phyloP scores from a whole-genome alignment of 2,797 vertebrate genomes.

The Eidolon dupreanum region DNA sequence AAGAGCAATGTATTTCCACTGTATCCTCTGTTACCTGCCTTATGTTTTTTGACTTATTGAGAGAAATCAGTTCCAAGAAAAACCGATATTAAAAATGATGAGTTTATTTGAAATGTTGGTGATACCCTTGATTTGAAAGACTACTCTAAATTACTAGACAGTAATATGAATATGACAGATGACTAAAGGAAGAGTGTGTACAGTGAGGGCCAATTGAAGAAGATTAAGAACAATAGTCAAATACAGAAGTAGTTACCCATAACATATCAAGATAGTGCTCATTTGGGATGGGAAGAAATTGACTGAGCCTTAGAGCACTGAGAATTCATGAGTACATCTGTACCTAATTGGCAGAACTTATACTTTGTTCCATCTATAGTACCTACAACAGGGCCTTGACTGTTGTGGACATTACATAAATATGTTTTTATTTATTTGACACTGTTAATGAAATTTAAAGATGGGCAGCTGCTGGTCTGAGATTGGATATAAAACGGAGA shows the following conservation, averaged over 20 bases:
- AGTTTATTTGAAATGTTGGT: neutral
- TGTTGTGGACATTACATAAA: neutral
- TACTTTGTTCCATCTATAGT: neutral
- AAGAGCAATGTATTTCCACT: conserved; percentile 56
- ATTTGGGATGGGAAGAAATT: neutral
- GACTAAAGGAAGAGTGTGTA: too few relatives aligned
- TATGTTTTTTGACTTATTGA: conserved; percentile 41
- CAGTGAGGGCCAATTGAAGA: neutral
- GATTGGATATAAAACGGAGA: neutral
- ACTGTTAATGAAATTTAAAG: neutral
- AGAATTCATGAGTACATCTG: neutral
- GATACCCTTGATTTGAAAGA: conserved; percentile 47
- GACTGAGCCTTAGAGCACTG: neutral
- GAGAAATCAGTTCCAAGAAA: conserved; percentile 64
- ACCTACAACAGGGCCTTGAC: neutral
- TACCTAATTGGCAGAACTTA: neutral
- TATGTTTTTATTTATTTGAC: neutral
- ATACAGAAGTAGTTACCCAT: neutral
- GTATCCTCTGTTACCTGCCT: neutral
- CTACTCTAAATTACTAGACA: neutral
- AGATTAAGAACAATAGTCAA: neutral
- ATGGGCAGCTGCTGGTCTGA: neutral
- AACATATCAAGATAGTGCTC: neutral
- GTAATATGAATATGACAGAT: neutral
- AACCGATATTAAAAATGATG: neutral